Conservation (phyloP, 2,113 vertebrate species). For the Nannospalax galili region DNA sequence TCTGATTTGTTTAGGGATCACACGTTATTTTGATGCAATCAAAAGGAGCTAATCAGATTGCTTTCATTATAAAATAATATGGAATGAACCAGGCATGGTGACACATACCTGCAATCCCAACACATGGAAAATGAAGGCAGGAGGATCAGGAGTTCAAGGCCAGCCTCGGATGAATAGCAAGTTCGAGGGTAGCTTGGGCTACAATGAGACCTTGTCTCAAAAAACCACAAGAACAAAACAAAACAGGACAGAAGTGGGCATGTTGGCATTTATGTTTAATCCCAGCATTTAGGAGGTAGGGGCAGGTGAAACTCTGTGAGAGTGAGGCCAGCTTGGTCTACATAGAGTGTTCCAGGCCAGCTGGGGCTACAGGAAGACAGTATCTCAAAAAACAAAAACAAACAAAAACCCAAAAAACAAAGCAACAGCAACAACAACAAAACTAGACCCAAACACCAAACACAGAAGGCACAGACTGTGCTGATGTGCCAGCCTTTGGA, state of each 20-base stretch:
- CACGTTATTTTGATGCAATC: background rate
- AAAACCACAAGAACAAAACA: background rate
- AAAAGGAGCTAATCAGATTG: background rate
- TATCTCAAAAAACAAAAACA: background rate
- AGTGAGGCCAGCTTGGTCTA: background rate
- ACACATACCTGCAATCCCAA: background rate
- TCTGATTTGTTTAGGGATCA: background rate
- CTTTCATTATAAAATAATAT: background rate
- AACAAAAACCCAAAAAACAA: background rate
- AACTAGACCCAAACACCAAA: background rate
- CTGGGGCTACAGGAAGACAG: no score
- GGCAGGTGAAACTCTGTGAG: background rate
- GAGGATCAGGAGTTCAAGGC: background rate
- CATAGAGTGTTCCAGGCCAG: background rate
- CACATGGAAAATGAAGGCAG: background rate
- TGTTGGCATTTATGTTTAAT: no score
- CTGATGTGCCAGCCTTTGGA: background rate
- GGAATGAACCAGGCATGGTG: background rate
- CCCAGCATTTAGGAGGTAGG: no score
- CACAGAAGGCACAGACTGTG: background rate
- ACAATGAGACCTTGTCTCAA: background rate
- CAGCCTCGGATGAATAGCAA: background rate
- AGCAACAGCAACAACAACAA: no score
- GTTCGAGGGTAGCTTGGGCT: background rate
- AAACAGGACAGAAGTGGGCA: background rate